A percentile compares a stretch with the other conserved stretches of the same genome.
These are phyloP conservation scores for Embiotoca jacksoni DNA, from an alignment of 2,113 vertebrate genomes.

Conservation along the genomic window DNA sequence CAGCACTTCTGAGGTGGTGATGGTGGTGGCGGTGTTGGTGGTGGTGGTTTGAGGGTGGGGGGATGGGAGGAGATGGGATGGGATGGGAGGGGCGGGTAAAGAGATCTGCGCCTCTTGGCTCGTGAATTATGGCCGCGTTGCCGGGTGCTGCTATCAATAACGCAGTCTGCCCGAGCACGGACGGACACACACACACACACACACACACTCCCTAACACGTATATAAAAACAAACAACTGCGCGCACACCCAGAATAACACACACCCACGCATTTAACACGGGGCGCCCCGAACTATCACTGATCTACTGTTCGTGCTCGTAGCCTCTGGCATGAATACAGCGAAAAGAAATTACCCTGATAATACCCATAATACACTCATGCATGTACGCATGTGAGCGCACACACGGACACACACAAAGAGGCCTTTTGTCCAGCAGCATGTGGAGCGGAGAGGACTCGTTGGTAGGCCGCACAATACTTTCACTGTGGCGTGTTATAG, in stretches of 20 bases:
- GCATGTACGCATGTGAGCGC: neutral
- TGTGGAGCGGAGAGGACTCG: neutral
- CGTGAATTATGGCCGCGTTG: slow-evolving; percentile 69
- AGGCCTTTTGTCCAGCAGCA: slow-evolving; percentile 32
- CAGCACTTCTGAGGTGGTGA: slow-evolving; percentile 78
- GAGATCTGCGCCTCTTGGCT: slow-evolving; percentile 71
- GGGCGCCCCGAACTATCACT: slow-evolving; percentile 50
- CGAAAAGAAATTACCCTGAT: slow-evolving; percentile 26
- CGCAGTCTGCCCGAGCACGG: slow-evolving; percentile 30
- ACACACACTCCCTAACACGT: slow-evolving; percentile 29
- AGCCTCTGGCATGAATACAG: slow-evolving; percentile 48
- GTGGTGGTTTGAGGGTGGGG: slow-evolving; percentile 40
- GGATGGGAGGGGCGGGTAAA: slow-evolving; percentile 40
- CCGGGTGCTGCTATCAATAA: slow-evolving; percentile 62
- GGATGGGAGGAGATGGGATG: slow-evolving; percentile 40
- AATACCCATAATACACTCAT: slow-evolving; percentile 32
- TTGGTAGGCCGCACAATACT: slow-evolving; percentile 37
- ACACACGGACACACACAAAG: slow-evolving; percentile 22
- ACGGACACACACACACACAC: slow-evolving; percentile 3
- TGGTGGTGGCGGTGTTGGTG: slow-evolving; percentile 43
- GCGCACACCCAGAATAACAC: slow-evolving; percentile 32
- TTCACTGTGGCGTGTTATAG: slow-evolving; percentile 30
- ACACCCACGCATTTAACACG: slow-evolving; percentile 54
- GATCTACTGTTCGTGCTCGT: slow-evolving; percentile 40
- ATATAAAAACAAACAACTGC: slow-evolving; percentile 10